Base-by-base conservation (phyloP, 2,888 invertebrate species). In the Gandaritis pyraliata region DNA sequence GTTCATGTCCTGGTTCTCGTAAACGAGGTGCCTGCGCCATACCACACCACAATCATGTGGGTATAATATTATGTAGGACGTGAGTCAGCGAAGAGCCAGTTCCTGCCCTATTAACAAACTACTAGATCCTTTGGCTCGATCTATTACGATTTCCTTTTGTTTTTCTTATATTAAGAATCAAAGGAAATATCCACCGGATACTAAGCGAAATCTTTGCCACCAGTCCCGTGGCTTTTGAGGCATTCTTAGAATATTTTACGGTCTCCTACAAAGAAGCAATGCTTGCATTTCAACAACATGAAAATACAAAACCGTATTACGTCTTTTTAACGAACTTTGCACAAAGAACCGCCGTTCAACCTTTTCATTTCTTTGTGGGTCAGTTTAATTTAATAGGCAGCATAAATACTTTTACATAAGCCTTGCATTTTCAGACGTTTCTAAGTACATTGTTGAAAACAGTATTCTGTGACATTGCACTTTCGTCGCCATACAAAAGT, bases 401-500 rank as follows among this genome's bases (percentile, higher is more conserved):
- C 13, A 55, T 36, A 50, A 57, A 7, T 3, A 29, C 39, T 51
- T 56, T 58, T 36, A 45, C 23, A 51, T 46, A 33, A 58, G 36
- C 38, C 16, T 23, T 51, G 23, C 30, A 16, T 30, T 58, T 58
- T 46, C 16, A 58, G 51, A 16, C 23, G 13, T 16, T 33, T 41
- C 11, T 52, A 18, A 52, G 38, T 41, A 41, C 16, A 8, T 8
- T 41, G 5, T 13, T 15, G 29, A 45, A 15, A 30, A 70, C 58
- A 66, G 63, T n/a, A n/a, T n/a, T n/a, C n/a, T n/a, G n/a, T n/a
- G n/a, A n/a, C n/a, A n/a, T n/a, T n/a, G n/a, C 63, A 71, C 76
- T 78, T 71, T 71, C 71, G 73, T 73, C 73, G 75, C 73, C 76
- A 74, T 77, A 83, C 81, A 84, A 83, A 73, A 78, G 78, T 82